Percentiles rank a stretch among this genome's conserved stretches.
These are phyloP conservation scores for Brachionus paranguensis DNA, from an alignment of 1,140 invertebrate species.

Conservation along the genomic window DNA sequence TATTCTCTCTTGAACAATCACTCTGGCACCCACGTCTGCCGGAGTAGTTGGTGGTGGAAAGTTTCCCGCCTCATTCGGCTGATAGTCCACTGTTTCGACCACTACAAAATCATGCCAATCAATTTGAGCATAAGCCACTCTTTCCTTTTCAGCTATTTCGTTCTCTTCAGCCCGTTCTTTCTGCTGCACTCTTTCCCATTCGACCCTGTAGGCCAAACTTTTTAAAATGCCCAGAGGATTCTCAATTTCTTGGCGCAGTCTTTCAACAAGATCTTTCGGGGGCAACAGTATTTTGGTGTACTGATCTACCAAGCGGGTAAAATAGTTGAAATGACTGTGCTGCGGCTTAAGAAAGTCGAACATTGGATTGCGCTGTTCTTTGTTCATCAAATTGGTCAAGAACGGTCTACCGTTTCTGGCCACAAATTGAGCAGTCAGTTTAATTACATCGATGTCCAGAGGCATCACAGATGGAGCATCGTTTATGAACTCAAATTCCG, in stretches of 20 bases:
- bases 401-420: slow-evolving; percentile 96
- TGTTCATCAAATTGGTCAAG: slow-evolving; percentile 93
- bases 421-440: slow-evolving; percentile 96
- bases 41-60: slow-evolving; percentile 79
- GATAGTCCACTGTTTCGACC: slow-evolving; percentile 98
- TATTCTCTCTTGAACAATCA: slow-evolving; percentile 70
- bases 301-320: slow-evolving; percentile 93
- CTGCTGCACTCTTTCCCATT: slow-evolving; percentile 91
- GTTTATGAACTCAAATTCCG: slow-evolving; percentile 92
- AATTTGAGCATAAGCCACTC: slow-evolving; percentile 88
- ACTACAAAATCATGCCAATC: slow-evolving; percentile 99
- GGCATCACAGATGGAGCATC: slow-evolving; percentile 99
- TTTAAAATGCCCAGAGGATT: slow-evolving; percentile 72
- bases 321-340: slow-evolving; percentile 96
- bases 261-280: slow-evolving; percentile 77
- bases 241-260: slow-evolving; percentile 71
- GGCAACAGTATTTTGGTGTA: slow-evolving; percentile 93
- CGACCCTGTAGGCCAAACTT: slow-evolving; percentile 84
- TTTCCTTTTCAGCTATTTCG: slow-evolving; percentile 85
- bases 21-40: slow-evolving; percentile 86
- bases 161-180: slow-evolving; percentile 83
- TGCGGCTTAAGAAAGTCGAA: slow-evolving; percentile 98
- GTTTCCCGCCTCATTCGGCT: slow-evolving; percentile 85
- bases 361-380: slow-evolving; percentile 94
- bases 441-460: slow-evolving; percentile 93